These are phyloP conservation scores for Glyptemys insculpta DNA, from an alignment of 2,797 vertebrate genomes.

Conservation along the genomic window DNA sequence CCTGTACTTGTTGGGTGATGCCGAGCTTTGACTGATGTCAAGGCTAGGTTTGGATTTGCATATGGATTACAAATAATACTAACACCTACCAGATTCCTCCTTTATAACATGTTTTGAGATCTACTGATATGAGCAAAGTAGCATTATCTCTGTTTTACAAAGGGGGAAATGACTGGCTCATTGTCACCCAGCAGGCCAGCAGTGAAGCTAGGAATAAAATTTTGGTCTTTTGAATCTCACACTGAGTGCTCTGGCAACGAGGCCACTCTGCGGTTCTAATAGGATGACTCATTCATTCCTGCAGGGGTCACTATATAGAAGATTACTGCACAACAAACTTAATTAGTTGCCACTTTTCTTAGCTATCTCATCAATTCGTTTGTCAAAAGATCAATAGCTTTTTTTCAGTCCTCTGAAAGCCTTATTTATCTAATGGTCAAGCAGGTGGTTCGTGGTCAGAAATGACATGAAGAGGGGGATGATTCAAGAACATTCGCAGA, in stretches of 20 bases:
- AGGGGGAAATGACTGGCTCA: neutral
- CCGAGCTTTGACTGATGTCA: neutral
- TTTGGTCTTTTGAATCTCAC: neutral
- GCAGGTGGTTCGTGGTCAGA: constrained; percentile 36
- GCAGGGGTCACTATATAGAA: neutral
- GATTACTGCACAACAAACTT: constrained; percentile 2
- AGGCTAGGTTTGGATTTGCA: neutral
- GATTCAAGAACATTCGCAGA: neutral
- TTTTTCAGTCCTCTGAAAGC: constrained; percentile 53
- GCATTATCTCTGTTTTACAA: neutral
- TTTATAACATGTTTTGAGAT: too few relatives aligned
- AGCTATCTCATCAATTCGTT: constrained; percentile 54
- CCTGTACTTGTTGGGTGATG: neutral
- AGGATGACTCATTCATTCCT: constrained; percentile 23
- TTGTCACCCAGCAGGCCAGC: neutral
- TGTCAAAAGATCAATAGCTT: constrained; percentile 60
- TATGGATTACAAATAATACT: neutral
- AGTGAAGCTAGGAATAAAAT: neutral
- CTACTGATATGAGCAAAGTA: neutral
- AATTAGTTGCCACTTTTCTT: constrained; percentile 55
- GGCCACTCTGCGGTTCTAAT: neutral
- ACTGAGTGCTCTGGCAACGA: neutral
- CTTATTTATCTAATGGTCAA: constrained; percentile 37
- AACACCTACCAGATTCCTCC: neutral
- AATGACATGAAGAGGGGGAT: neutral